phyloP scores from a whole-genome alignment of 1,140 invertebrate genomes.

The Belonocnema kinseyi region DNA sequence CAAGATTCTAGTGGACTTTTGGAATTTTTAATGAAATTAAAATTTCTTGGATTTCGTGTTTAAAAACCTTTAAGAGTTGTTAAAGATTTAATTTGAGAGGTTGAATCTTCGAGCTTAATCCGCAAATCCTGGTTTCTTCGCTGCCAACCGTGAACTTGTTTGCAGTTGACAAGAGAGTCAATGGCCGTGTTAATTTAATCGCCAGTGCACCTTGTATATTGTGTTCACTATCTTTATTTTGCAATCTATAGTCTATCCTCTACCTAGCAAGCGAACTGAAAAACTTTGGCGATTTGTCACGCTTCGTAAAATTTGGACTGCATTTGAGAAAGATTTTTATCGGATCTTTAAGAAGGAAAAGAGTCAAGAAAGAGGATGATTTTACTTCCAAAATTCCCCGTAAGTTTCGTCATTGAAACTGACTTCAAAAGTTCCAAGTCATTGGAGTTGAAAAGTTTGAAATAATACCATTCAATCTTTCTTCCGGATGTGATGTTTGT shows the following conservation, averaged over 20 bases:
- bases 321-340: background rate
- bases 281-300: conserved; percentile 10
- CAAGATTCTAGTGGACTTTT: too few relatives aligned
- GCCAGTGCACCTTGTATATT: conserved; percentile 38
- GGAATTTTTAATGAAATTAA: background rate
- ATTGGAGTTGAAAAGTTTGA: conserved; percentile 30
- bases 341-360: background rate
- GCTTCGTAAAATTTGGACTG: background rate
- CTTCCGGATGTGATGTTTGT: conserved; percentile 36
- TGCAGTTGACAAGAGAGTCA: conserved; percentile 57
- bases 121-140: conserved; percentile 53
- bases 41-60: background rate
- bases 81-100: conserved; percentile 55
- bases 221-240: background rate
- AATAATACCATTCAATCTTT: conserved; percentile 33
- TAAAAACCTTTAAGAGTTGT: background rate
- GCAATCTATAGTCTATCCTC: background rate
- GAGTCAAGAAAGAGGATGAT: background rate
- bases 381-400: background rate
- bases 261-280: background rate
- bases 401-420: background rate
- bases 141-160: conserved; percentile 54
- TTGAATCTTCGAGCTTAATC: conserved; percentile 55
- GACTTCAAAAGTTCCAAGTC: conserved; percentile 18
- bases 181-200: conserved; percentile 61